A percentile compares a stretch with the other conserved stretches of the same genome.
These are phyloP conservation scores for Delphinapterus leucas DNA, from an alignment of 2,113 vertebrate species.

Conservation along the genomic window DNA sequence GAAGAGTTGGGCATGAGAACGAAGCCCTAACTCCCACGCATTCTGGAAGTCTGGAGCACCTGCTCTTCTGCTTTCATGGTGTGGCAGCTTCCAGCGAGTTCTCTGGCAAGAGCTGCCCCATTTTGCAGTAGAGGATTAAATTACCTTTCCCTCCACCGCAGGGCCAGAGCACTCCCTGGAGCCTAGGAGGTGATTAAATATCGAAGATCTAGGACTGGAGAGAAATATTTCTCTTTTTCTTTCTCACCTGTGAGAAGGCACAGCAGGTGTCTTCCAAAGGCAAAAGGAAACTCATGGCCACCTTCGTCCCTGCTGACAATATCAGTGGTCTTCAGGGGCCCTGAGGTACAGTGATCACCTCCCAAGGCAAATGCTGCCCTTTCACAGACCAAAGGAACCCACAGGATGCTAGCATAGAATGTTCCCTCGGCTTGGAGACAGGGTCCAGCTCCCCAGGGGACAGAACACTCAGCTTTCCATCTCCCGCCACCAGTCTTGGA, in stretches of 20 bases:
- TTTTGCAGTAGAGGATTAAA: background rate
- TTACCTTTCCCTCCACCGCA: background rate
- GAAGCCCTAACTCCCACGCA: background rate
- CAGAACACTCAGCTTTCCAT: background rate
- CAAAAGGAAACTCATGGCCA: no score
- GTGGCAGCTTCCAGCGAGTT: background rate
- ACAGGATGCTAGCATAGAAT: background rate
- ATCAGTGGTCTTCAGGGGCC: background rate
- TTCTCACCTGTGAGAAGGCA: background rate
- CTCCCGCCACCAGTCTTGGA: background rate
- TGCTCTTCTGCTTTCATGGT: background rate
- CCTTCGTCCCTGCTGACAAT: background rate
- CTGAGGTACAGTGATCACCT: background rate
- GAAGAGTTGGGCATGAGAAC: background rate
- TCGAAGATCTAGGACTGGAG: background rate
- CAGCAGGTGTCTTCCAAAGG: background rate
- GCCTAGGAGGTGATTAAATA: background rate
- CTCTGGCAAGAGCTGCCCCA: background rate
- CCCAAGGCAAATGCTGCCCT: background rate
- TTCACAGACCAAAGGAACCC: background rate
- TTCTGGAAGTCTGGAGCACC: background rate
- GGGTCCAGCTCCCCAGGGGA: fast-evolving
- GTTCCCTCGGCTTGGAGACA: background rate
- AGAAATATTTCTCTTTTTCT: background rate
- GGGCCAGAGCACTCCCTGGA: background rate